Evolutionary conservation across 2,113 vertebrate genomes (phyloP).

Genomic region (Otolemur garnettii): DNA sequence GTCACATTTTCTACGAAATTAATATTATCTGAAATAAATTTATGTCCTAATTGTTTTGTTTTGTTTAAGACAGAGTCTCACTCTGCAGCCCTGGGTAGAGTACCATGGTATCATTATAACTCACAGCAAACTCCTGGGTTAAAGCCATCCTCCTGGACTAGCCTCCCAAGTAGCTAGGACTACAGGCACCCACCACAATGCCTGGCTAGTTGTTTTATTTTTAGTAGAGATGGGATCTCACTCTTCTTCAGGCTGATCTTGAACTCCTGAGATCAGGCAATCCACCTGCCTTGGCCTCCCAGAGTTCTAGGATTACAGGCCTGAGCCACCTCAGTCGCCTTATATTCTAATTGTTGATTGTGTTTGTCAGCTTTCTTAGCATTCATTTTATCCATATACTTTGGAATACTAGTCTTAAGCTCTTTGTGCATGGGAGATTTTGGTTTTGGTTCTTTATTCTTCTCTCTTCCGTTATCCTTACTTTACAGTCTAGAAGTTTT

Average conservation of each 20-base stretch:
- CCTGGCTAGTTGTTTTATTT: too few species aligned
- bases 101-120: too few species aligned
- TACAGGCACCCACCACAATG: too few species aligned
- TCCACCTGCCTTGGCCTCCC: too few species aligned
- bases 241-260: too few species aligned
- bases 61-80: too few species aligned
- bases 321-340: not conserved
- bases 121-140: not conserved
- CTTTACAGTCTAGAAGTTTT: not conserved
- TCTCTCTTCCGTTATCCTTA: not conserved
- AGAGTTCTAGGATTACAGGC: too few species aligned
- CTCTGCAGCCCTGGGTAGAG: too few species aligned
- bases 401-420: not conserved
- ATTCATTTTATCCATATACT: not conserved
- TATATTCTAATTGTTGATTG: not conserved
- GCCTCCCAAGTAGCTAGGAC: not conserved
- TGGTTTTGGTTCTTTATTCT: not conserved
- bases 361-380: not conserved
- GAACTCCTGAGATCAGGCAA: too few species aligned
- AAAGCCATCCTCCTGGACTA: not conserved
- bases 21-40: not conserved
- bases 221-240: too few species aligned
- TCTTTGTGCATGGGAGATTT: not conserved
- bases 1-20: not conserved
- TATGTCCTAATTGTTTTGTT: not conserved